phyloP scores from a whole-genome alignment of 2,113 vertebrate genomes.

The Microtus oregoni region DNA sequence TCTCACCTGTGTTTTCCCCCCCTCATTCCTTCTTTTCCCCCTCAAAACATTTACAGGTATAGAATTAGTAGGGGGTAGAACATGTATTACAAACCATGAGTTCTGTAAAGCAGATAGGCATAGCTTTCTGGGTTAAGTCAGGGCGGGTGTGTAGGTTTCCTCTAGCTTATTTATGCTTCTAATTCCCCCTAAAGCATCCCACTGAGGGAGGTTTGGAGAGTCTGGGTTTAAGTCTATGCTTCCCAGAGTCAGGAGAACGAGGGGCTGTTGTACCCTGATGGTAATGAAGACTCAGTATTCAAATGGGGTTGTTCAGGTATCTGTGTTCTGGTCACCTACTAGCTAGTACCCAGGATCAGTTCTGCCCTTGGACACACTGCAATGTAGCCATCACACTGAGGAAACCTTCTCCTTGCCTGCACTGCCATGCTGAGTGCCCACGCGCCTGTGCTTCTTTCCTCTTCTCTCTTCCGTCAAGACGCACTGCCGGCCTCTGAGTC shows the following conservation, averaged over 20 bases:
- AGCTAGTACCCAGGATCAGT: background rate
- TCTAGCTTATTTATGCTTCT: background rate
- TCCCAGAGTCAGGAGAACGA: background rate
- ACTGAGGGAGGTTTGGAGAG: background rate
- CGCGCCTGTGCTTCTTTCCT: background rate
- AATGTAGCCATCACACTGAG: background rate
- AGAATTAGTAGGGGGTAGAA: background rate
- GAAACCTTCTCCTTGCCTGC: background rate
- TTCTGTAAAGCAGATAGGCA: background rate
- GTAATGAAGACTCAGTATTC: background rate
- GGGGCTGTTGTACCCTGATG: background rate
- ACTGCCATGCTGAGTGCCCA: background rate
- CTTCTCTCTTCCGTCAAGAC: too few species aligned
- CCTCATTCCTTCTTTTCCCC: background rate
- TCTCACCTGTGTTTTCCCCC: background rate
- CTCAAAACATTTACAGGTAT: background rate
- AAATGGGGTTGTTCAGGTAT: background rate
- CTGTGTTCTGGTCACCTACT: background rate
- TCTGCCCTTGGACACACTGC: background rate
- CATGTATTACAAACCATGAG: background rate
- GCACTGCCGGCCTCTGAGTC: background rate
- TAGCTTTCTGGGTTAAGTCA: background rate
- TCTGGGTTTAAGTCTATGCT: background rate
- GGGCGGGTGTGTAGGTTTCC: too few species aligned
- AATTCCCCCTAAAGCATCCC: background rate